Evolutionary conservation across 2,113 vertebrate genomes (phyloP).

Genomic region (Corvus cornix): DNA sequence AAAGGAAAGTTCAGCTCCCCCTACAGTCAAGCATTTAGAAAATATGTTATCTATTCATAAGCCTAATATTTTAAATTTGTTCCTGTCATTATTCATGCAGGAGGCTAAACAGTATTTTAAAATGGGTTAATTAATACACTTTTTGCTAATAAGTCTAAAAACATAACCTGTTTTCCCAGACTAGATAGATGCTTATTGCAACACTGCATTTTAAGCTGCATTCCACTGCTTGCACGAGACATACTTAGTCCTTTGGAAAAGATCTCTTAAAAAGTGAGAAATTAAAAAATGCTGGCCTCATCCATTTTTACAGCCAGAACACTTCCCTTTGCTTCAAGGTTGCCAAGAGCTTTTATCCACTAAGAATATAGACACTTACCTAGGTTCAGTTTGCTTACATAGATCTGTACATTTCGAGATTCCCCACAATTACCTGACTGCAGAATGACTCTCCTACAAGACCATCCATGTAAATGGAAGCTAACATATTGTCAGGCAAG

Average conservation of each 20-base stretch:
- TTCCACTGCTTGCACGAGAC: neutral
- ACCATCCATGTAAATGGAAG: neutral
- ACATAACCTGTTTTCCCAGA: neutral
- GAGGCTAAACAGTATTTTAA: neutral
- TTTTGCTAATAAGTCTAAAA: neutral
- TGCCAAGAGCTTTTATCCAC: slow-evolving; percentile 4
- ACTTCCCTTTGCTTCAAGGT: neutral
- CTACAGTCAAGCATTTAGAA: neutral
- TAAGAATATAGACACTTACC: neutral
- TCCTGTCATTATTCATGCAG: neutral
- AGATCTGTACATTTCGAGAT: neutral
- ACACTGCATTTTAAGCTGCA: neutral
- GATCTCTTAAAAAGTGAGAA: neutral
- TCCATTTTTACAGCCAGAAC: neutral
- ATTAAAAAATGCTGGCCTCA: neutral
- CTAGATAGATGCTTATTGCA: neutral
- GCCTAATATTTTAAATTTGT: neutral
- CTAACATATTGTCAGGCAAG: neutral
- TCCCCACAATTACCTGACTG: neutral
- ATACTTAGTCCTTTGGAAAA: neutral
- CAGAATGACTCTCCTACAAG: neutral
- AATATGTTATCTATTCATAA: neutral
- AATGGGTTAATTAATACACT: neutral
- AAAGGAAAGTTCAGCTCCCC: neutral
- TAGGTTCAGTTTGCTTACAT: neutral